A percentile compares a stretch with the other conserved stretches of the same genome.
phyloP scores from a whole-genome alignment of 2,888 invertebrate species.

The Athripsodes cinereus region DNA sequence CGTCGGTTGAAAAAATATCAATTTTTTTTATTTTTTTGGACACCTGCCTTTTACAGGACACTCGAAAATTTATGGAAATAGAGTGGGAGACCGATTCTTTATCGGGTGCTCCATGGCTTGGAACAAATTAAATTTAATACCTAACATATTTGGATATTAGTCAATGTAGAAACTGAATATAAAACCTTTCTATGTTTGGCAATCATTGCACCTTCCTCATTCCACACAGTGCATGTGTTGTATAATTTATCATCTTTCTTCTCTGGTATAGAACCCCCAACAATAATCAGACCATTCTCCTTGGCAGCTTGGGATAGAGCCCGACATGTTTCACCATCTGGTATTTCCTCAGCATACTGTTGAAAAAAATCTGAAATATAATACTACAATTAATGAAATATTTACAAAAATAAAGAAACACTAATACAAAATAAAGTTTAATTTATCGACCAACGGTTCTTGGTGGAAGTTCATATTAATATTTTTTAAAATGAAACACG shows the following conservation, averaged over 20 bases:
- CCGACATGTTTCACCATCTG: conserved; percentile 66
- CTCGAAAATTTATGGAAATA: no score
- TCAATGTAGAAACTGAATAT: background rate
- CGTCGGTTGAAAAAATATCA: background rate
- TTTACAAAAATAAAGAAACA: background rate
- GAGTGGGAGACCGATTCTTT: no score
- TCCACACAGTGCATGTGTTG: conserved; percentile 88
- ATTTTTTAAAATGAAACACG: no score
- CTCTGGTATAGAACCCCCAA: conserved; percentile 92
- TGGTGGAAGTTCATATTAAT: no score
- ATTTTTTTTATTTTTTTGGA: background rate
- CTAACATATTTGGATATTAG: background rate
- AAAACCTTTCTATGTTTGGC: conserved; percentile 80
- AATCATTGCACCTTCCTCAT: conserved; percentile 67
- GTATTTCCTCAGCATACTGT: conserved; percentile 81
- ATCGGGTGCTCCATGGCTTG: no score
- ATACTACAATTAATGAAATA: no score
- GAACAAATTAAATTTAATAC: background rate
- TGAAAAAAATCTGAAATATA: conserved; percentile 66
- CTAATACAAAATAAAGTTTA: no score
- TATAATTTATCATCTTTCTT: conserved; percentile 59
- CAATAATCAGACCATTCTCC: conserved; percentile 67
- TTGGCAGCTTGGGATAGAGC: conserved; percentile 70
- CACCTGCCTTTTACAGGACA: no score
- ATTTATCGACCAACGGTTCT: no score